Evolutionary conservation across 2,888 invertebrate genomes (phyloP).

Genomic region (Nysson spinosus): DNA sequence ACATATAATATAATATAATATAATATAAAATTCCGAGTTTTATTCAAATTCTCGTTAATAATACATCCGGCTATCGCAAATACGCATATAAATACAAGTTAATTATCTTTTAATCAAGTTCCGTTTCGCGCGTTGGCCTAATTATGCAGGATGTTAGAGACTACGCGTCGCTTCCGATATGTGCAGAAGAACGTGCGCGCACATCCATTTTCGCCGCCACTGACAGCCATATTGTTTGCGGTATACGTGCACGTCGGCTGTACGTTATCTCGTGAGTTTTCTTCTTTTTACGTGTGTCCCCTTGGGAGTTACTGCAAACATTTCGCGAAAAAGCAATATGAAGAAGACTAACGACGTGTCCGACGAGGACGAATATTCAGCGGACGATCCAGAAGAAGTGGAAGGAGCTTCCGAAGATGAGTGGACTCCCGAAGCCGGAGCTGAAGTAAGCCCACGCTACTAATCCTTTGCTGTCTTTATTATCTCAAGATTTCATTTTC

Average conservation of each 20-base stretch:
- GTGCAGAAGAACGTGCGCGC: slow-evolving; percentile 47
- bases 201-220: slow-evolving; percentile 53
- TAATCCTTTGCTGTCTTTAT: slow-evolving; percentile 21
- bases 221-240: slow-evolving; percentile 71
- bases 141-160: slow-evolving; percentile 21
- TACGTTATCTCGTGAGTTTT: slow-evolving; percentile 34
- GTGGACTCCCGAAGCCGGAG: slow-evolving; percentile 74
- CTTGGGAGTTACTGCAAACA: slow-evolving; percentile 65
- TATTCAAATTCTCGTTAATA: too few species aligned
- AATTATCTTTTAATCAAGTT: too few species aligned
- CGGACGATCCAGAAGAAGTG: slow-evolving; percentile 77
- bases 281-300: slow-evolving; percentile 44
- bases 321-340: slow-evolving; percentile 74
- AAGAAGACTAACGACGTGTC: slow-evolving; percentile 76
- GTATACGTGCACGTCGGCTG: slow-evolving; percentile 54
- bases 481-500: background rate
- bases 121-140: background rate
- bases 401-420: slow-evolving; percentile 77
- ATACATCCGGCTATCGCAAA: too few species aligned
- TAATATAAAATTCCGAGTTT: too few species aligned
- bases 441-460: slow-evolving; percentile 68
- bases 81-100: too few species aligned
- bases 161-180: slow-evolving; percentile 49
- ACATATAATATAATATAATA: too few species aligned
- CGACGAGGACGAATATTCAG: slow-evolving; percentile 75